phyloP scores from a whole-genome alignment of 2,113 vertebrate genomes.

The Phaethon lepturus region DNA sequence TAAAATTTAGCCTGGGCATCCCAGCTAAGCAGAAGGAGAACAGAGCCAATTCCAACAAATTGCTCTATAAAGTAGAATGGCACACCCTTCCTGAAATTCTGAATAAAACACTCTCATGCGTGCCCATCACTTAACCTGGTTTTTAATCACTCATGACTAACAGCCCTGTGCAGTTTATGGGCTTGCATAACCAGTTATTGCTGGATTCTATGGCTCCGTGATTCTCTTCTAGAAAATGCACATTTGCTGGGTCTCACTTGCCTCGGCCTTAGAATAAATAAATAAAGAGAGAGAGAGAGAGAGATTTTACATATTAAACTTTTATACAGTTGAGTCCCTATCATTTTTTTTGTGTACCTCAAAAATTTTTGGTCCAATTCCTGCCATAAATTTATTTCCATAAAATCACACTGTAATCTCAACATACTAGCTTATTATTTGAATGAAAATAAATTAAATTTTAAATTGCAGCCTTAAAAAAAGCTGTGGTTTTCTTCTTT shows the following conservation, averaged over 20 bases:
- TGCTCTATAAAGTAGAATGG: background rate
- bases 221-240: background rate
- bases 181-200: background rate
- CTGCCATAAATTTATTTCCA: background rate
- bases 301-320: no score
- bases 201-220: background rate
- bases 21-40: background rate
- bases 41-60: background rate
- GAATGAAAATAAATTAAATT: background rate
- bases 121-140: background rate
- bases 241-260: background rate
- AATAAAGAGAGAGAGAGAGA: no score
- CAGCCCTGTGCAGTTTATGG: background rate
- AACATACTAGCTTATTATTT: background rate
- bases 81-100: background rate
- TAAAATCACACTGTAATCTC: background rate
- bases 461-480: background rate
- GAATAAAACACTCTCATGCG: background rate
- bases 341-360: background rate
- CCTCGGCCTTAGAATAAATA: background rate
- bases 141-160: background rate
- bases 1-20: background rate
- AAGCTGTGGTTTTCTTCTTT: background rate
- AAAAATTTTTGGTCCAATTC: background rate
- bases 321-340: background rate